Evolutionary conservation across 1,140 invertebrate species (phyloP).

Genomic region (Eumaeus atala): DNA sequence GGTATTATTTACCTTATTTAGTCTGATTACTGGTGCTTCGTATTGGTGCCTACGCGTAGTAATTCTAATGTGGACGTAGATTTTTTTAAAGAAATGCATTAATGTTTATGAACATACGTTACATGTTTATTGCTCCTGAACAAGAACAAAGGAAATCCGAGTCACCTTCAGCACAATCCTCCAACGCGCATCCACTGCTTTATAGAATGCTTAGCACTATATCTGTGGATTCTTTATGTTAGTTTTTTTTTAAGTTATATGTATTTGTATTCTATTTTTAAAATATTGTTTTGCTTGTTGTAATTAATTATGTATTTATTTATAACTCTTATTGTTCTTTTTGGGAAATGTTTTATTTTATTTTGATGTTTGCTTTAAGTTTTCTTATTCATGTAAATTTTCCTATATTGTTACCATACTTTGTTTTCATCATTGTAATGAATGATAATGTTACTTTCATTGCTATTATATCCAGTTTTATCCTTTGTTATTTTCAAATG

Average conservation of each 20-base stretch:
- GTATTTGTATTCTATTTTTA: not conserved
- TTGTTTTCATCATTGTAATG: too few relatives aligned
- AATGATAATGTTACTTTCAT: too few relatives aligned
- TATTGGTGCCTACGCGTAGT: too few relatives aligned
- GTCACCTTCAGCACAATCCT: conserved; percentile 27
- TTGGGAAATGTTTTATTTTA: not conserved
- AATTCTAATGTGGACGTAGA: too few relatives aligned
- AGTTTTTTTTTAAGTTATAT: conserved; percentile 28
- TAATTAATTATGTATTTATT: not conserved
- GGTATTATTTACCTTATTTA: too few relatives aligned
- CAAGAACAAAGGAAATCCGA: conserved; percentile 34
- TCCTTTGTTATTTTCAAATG: too few relatives aligned
- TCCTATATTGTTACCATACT: too few relatives aligned
- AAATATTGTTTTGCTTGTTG: not conserved
- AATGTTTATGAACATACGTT: too few relatives aligned
- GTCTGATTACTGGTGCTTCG: too few relatives aligned
- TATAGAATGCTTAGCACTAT: conserved; percentile 66
- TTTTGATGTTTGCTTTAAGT: not conserved
- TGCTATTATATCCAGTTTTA: too few relatives aligned
- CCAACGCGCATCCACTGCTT: conserved; percentile 32
- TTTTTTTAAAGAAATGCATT: too few relatives aligned
- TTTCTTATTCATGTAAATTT: not conserved
- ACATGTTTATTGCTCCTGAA: too few relatives aligned
- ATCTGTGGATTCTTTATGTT: conserved; percentile 57
- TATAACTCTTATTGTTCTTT: not conserved